Evolutionary conservation across 2,113 vertebrate species (phyloP).

Genomic region (Lepus europaeus): DNA sequence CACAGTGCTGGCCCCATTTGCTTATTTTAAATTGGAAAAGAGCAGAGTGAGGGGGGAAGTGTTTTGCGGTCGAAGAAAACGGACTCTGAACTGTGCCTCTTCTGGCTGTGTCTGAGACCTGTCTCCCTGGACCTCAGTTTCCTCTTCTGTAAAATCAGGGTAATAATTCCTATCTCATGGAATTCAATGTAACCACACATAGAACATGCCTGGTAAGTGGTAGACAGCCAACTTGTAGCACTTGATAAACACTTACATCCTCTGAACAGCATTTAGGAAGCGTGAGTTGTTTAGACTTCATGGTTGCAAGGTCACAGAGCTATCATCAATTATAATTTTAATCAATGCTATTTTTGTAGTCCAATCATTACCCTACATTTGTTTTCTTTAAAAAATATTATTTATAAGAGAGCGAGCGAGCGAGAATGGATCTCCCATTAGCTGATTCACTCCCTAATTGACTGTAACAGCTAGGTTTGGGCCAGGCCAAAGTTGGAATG

Average conservation of each 20-base stretch:
- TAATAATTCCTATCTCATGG: slow-evolving; percentile 15
- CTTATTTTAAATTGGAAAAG: not conserved
- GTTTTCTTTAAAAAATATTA: not conserved
- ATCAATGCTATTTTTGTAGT: not conserved
- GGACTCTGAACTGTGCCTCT: not conserved
- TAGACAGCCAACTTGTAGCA: not conserved
- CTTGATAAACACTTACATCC: not conserved
- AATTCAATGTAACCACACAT: not conserved
- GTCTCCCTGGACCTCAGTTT: not conserved
- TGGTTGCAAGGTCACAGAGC: not conserved
- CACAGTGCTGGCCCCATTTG: not conserved
- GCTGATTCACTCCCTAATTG: too few species aligned
- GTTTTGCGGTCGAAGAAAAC: not conserved
- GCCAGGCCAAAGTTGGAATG: too few species aligned
- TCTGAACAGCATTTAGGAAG: not conserved
- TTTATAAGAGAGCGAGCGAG: too few species aligned
- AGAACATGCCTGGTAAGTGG: not conserved
- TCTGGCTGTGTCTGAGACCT: not conserved
- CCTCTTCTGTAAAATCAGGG: not conserved
- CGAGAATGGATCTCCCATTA: too few species aligned
- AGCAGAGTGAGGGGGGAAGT: not conserved
- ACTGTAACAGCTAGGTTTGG: too few species aligned
- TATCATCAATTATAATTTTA: not conserved
- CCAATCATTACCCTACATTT: not conserved
- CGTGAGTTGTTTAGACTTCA: not conserved